Conservation (phyloP, 1,140 invertebrate genomes). For the Cherax quadricarinatus region DNA sequence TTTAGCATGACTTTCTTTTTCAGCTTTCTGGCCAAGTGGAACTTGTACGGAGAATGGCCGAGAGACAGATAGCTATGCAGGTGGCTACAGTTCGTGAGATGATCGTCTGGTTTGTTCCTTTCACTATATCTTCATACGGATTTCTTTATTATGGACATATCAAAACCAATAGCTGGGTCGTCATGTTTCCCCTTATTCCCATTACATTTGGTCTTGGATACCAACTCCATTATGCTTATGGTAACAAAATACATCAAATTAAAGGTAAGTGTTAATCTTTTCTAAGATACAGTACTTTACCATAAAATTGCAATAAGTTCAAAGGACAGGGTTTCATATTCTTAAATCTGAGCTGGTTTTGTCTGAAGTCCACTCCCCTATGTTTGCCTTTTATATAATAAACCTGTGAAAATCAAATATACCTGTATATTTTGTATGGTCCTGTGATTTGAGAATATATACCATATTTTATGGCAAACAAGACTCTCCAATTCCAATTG, state of each 20-base stretch:
- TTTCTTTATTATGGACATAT: constrained; percentile 42
- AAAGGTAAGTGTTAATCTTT: constrained; percentile 23
- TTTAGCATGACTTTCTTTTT: not conserved
- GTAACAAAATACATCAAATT: constrained; percentile 34
- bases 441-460: too few relatives aligned
- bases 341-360: too few relatives aligned
- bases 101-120: constrained; percentile 49
- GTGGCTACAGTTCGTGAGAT: constrained; percentile 38
- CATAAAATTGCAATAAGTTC: too few relatives aligned
- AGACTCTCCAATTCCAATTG: too few relatives aligned
- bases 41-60: constrained; percentile 40
- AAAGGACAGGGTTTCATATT: too few relatives aligned
- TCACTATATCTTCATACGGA: constrained; percentile 23
- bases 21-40: constrained; percentile 32
- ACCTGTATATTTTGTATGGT: too few relatives aligned
- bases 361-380: too few relatives aligned
- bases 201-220: constrained; percentile 39
- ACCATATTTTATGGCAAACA: too few relatives aligned
- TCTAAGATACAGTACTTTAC: too few relatives aligned
- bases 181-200: constrained; percentile 55
- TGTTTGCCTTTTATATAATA: too few relatives aligned
- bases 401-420: too few relatives aligned
- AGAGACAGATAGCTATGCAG: constrained; percentile 53
- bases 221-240: constrained; percentile 37
- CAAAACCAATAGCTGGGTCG: constrained; percentile 53